phyloP scores from a whole-genome alignment of 1,140 invertebrate genomes.

The Ruditapes philippinarum region DNA sequence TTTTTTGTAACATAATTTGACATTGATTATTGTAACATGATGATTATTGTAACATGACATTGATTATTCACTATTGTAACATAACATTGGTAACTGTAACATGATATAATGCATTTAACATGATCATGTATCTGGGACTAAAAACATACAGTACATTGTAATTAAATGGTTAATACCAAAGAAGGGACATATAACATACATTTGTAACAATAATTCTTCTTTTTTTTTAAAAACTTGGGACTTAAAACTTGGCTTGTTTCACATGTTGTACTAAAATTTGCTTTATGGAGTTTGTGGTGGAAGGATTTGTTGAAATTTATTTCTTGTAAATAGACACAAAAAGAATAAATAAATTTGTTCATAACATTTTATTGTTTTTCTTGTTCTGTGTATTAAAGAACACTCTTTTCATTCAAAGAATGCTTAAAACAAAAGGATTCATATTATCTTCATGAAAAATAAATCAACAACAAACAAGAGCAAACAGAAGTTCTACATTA shows the following conservation, averaged over 20 bases:
- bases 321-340: not conserved
- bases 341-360: constrained; percentile 12
- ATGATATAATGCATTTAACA: too few species aligned
- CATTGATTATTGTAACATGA: too few species aligned
- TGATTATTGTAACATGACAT: too few species aligned
- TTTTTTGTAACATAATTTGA: too few species aligned
- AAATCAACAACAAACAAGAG: too few species aligned
- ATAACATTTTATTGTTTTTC: constrained; percentile 5
- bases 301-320: constrained; percentile 1
- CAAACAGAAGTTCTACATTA: too few species aligned
- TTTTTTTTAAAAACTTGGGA: not conserved
- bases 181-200: constrained; percentile 8
- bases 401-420: too few species aligned
- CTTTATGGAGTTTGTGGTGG: not conserved
- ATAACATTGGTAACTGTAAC: too few species aligned
- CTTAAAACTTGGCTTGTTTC: constrained; percentile 1
- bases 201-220: not conserved
- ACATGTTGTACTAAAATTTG: not conserved
- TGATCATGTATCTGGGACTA: not conserved
- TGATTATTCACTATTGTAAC: too few species aligned
- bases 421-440: too few species aligned
- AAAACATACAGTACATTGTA: not conserved
- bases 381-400: not conserved
- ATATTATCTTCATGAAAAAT: too few species aligned
- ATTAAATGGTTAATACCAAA: not conserved